Base-by-base conservation (phyloP, 1,140 invertebrate genomes). In the Drosophila sp. region DNA sequence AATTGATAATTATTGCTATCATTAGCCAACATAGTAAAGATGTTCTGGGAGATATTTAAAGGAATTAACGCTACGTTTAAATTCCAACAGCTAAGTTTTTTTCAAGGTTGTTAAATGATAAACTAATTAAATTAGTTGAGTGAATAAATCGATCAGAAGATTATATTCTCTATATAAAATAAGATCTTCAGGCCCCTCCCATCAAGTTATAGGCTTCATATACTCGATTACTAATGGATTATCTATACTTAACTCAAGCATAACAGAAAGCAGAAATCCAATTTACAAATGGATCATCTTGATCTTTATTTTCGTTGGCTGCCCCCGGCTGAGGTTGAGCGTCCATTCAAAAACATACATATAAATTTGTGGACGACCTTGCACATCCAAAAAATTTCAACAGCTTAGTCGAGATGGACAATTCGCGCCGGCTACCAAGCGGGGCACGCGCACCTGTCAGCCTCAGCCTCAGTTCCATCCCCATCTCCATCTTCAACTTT, bases 311-410 rank as follows among this genome's bases (percentile, higher is more conserved):
- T 57, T 13, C 14, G 27, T 48, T 11, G 14, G 50, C 27, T 36
- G 16, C 18, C 67, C 57, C 58, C 40, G 40, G 66, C 29, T 58
- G 32, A 45, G 53, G 16, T 43, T 1, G 21, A 21, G 4, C 21
- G 21, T 21, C 21, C 21, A 21, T 21, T 21, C 21, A 21, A 21
- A 21, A 21, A 21, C 1, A 34, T 18, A 38, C 6, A 62, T 51
- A 11, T 11, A 11, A 8, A 36, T 46, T 46, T 73, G 43, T 46
- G 50, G 66, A 29, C 63, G 81, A 87, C 81, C 81, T 84, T 84
- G 81, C 78, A 58, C 69, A 73, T 83, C 80, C 45, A 51, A 62
- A 62, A 38, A 51, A 84, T 82, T 82, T 82, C 80, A 82, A 84
- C 78, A 84, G 58, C 74, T 77, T 63, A 59, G 29, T 72, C 46